Evolutionary conservation across 2,113 vertebrate genomes (phyloP), one percentile per base, ranked within the genome.

Genomic region (Myrmophylax atrothorax): DNA sequence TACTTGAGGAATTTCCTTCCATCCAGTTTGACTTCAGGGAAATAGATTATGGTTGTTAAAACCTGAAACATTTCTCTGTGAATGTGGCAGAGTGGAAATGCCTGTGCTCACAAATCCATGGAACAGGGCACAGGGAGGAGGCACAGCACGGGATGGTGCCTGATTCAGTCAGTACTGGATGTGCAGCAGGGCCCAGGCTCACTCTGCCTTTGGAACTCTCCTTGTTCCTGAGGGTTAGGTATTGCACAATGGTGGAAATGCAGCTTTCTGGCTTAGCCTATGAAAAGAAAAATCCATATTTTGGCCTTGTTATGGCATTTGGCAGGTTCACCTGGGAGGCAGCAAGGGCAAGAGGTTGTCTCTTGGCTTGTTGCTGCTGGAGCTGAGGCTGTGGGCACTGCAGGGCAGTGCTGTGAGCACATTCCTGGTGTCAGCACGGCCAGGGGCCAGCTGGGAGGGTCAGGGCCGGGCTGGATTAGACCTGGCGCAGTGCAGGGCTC

Each of bases 401-500:
- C 69, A 11, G 90, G 87, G 94, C 75, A 68, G 85, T 53, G 50
- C 66, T 33, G 56, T 31, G 62, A 49, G 31, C 20, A 64, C 98
- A 98, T 98, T 98, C 98, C 97, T 98, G 92, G 20, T 98, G 98
- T 98, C 98, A 98, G 97, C 96, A 59, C 83, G 96, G 98, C 98
- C 97, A 98, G 98, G 72, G 98, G 97, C 98, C 98, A 99, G 98
- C 98, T 98, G 98, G 98, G 95, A 96, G 96, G 96, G 55, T 94
- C 84, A 95, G 94, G 84, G 95, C 95, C 26, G 72, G 90, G 22
- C 94, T 92, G 97, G 98, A 98, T 99, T 98, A 98, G 91, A 50
- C 79, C 97, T 97, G 93, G 91, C 96, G 53, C 76, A 49, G 93
- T 82, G 90, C 89, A 95, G 94, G 91, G 75, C 94, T 97, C 97